Conservation (phyloP, 1,140 invertebrate genomes). For the Caenorhabditis brenneri region DNA sequence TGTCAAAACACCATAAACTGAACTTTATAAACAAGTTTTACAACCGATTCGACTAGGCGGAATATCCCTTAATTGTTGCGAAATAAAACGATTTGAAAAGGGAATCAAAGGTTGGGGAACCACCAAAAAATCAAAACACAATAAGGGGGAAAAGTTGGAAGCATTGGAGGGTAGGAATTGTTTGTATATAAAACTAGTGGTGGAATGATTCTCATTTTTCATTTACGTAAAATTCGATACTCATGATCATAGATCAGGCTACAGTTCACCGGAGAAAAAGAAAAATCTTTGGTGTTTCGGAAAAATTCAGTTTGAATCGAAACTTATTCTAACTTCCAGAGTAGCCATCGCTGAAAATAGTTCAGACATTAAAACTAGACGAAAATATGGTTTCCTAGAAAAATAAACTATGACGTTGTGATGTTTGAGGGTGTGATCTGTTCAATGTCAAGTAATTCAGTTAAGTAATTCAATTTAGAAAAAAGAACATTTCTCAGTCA, state of each 20-base stretch:
- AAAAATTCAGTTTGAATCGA: too few species aligned
- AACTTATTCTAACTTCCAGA: background rate
- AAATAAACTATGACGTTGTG: background rate
- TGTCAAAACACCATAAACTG: background rate
- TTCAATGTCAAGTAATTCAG: background rate
- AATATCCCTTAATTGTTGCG: conserved; percentile 26
- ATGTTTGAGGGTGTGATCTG: background rate
- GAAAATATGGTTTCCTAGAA: background rate
- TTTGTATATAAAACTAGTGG: too few species aligned
- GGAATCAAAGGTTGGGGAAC: background rate
- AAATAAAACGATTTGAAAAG: background rate
- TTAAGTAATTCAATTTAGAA: background rate
- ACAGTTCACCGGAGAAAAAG: too few species aligned
- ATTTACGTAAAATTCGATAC: too few species aligned
- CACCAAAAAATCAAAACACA: background rate
- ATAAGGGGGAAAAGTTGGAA: too few species aligned
- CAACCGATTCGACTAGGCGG: background rate
- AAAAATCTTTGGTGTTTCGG: too few species aligned
- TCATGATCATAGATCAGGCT: too few species aligned
- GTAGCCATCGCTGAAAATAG: background rate
- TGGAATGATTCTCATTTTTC: too few species aligned
- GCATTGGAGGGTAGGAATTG: too few species aligned
- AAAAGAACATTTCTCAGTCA: too few species aligned
- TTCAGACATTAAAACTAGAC: background rate
- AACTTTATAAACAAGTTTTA: conserved; percentile 15